Base-by-base conservation (phyloP, 2,888 invertebrate species). In the Pedicia rivosa region DNA sequence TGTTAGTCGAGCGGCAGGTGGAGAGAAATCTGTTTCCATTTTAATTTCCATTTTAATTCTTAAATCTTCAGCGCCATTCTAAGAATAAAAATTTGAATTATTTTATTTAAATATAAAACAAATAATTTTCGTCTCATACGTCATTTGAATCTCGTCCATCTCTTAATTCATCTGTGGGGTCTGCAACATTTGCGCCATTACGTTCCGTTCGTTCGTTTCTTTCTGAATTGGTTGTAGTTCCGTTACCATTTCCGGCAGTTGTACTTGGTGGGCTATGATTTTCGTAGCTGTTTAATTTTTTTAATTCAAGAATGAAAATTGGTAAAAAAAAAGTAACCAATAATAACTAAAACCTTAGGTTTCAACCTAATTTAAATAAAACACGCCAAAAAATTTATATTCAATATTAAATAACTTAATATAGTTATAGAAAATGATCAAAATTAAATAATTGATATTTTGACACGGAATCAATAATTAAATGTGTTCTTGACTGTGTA, bases 31-130 rank as follows among this genome's bases (percentile, higher is more conserved):
- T 44, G 65, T 58, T 53, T 58, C 62, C 46, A 65, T 58, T 49
- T 82, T 82, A 52, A 82, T n/a, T n/a, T n/a, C n/a, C n/a, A n/a
- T n/a, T 24, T 82, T 82, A 52, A 82, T 76, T 53, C 82, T 73
- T 62, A 83, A 68, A 67, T 83, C 82, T 76, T 67, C 45, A 63
- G 68, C 62, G 42, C 60, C 60, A 39, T 54, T 55, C 61, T 62
- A 38, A 16, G 2, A 5, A 14, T 7, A 17, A 31, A 6, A 31
- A 17, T 17, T 17, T 29, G 16, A n/a, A 17, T 16, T 17, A 30
- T 16, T 17, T 30, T 16, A 30, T 16, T n/a, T n/a, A 26, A 15
- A 28, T 15, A 15, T 14, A n/a, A 27, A 27, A 12, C 14, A 3
- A 27, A 27, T 13, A 9, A 13, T 12, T 4, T 2, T 8, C 2